Conservation (phyloP, 2,888 invertebrate species). For the Axea sp. region DNA sequence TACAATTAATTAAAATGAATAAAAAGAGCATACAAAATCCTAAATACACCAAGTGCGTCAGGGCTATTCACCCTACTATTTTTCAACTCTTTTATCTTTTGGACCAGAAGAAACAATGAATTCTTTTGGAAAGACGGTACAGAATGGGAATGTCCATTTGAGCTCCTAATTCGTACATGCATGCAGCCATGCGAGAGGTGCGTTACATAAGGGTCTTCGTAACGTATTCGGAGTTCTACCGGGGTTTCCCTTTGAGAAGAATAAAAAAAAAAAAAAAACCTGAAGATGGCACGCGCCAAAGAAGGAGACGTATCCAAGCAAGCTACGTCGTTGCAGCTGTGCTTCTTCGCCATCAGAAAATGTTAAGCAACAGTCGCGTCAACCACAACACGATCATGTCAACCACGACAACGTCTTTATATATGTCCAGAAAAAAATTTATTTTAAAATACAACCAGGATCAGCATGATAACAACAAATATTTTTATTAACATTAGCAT, state of each 20-base stretch:
- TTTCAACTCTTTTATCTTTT: conserved; percentile 32
- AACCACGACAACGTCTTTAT: conserved; percentile 37
- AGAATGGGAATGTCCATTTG: conserved; percentile 50
- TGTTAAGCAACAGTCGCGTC: conserved; percentile 47
- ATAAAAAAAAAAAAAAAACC: conserved; percentile 61
- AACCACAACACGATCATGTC: conserved; percentile 41
- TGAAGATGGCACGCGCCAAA: conserved; percentile 67
- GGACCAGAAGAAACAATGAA: conserved; percentile 30
- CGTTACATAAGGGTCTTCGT: conserved; percentile 69
- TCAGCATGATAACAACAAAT: no score
- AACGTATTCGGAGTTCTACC: conserved; percentile 70
- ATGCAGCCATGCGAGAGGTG: conserved; percentile 64
- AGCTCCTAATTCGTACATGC: conserved; percentile 63
- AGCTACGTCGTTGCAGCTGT: conserved; percentile 59
- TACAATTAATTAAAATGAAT: no score
- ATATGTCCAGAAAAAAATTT: conserved; percentile 6
- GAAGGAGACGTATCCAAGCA: conserved; percentile 63
- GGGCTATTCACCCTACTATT: not conserved
- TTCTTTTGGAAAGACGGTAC: conserved; percentile 37
- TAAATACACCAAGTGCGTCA: no score
- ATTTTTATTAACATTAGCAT: no score
- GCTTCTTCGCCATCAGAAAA: conserved; percentile 48
- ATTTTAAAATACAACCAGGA: no score
- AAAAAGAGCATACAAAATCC: no score
- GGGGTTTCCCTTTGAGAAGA: conserved; percentile 64